A percentile compares a stretch with the other conserved stretches of the same genome.
Conservation (phyloP, 2,888 invertebrate species). For the Peribatodes rhomboidaria region DNA sequence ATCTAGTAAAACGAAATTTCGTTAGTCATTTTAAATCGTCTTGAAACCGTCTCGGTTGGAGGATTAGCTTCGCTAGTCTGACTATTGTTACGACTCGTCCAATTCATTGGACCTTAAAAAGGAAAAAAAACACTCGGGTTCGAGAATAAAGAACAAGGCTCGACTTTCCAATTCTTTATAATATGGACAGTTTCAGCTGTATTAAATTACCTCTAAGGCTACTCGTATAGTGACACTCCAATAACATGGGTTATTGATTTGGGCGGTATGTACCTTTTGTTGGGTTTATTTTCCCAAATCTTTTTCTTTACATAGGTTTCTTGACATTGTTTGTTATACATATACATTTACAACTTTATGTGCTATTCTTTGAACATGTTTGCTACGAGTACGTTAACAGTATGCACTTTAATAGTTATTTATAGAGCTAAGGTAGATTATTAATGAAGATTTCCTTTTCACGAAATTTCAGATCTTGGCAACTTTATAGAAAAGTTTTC, state of each 20-base stretch:
- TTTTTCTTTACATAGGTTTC: not conserved
- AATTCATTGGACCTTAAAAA: not conserved
- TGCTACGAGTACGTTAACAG: not conserved
- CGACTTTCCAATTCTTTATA: not conserved
- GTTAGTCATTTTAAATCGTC: not conserved
- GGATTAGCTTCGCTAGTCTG: too few species aligned
- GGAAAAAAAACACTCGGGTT: not conserved
- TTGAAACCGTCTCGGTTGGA: too few species aligned
- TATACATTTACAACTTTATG: not conserved
- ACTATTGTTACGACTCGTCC: not conserved
- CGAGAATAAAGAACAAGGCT: not conserved
- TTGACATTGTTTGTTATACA: not conserved
- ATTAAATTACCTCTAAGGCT: not conserved
- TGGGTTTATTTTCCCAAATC: not conserved
- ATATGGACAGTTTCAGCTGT: not conserved
- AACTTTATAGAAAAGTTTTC: slow-evolving; percentile 33
- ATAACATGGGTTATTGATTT: not conserved
- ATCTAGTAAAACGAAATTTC: not conserved
- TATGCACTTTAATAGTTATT: too few species aligned
- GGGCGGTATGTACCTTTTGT: not conserved
- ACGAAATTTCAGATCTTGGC: slow-evolving; percentile 18
- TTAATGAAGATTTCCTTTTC: slow-evolving; percentile 35
- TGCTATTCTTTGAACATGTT: not conserved
- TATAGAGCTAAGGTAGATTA: too few species aligned
- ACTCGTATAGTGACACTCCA: not conserved